These are phyloP conservation scores for Argynnis bischoffii DNA, from an alignment of 2,888 invertebrate genomes.

Conservation along the genomic window DNA sequence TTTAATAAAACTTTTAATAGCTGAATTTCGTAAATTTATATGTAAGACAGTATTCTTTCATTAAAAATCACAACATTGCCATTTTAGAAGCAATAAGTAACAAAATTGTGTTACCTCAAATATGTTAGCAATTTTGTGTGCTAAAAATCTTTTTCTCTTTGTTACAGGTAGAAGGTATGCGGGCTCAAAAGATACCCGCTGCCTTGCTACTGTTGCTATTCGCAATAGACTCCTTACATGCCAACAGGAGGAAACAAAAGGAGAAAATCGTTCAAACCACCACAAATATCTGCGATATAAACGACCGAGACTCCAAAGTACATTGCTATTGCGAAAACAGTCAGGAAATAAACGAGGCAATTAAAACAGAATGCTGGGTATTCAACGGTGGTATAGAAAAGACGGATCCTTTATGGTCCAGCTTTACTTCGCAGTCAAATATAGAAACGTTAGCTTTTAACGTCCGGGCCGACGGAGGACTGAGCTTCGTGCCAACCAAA, in stretches of 20 bases:
- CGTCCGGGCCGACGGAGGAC: constrained; percentile 85
- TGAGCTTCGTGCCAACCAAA: constrained; percentile 88
- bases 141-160: constrained; percentile 45
- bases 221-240: constrained; percentile 74
- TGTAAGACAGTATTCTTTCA: too few species aligned
- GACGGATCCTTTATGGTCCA: constrained; percentile 87
- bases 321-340: constrained; percentile 86
- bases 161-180: constrained; percentile 79
- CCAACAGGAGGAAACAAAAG: constrained; percentile 73
- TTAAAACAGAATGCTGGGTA: constrained; percentile 90
- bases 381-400: constrained; percentile 86
- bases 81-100: neutral
- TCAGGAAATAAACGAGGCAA: constrained; percentile 81
- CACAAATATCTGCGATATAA: constrained; percentile 82
- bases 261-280: constrained; percentile 62
- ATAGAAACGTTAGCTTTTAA: constrained; percentile 87
- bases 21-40: too few species aligned
- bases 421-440: constrained; percentile 87
- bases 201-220: constrained; percentile 78
- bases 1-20: too few species aligned
- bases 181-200: constrained; percentile 76
- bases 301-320: constrained; percentile 80
- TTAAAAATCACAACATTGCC: too few species aligned
- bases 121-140: constrained; percentile 1
- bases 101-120: constrained; percentile 5